Percentiles rank a stretch among this genome's conserved stretches.
Evolutionary conservation across 2,797 vertebrate genomes (phyloP).

Genomic region (Sarcoramphus papa): DNA sequence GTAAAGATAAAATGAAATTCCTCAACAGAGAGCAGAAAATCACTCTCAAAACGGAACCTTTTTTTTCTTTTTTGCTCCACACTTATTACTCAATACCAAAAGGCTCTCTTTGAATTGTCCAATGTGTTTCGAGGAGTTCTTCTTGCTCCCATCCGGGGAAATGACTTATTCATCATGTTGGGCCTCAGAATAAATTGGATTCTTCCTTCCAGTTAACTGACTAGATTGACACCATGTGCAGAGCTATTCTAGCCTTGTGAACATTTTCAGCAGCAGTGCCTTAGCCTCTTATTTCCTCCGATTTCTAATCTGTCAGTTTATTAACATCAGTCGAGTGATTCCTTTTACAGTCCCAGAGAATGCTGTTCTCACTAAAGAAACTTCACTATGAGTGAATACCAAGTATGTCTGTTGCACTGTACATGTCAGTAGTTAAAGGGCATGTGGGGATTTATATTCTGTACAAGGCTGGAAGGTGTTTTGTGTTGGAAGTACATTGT

Average conservation of each 20-base stretch:
- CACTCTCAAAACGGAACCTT: neutral
- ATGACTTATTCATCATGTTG: slow-evolving; percentile 32
- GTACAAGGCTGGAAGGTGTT: neutral
- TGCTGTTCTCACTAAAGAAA: neutral
- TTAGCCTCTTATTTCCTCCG: neutral
- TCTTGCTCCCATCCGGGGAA: neutral
- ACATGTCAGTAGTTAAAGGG: neutral
- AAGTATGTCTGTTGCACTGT: neutral
- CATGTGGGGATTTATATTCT: neutral
- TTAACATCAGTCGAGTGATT: neutral
- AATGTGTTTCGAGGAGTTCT: neutral
- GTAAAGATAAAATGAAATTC: slow-evolving; percentile 18
- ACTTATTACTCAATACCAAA: neutral
- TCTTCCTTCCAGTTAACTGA: slow-evolving; percentile 11
- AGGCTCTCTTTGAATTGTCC: slow-evolving; percentile 9
- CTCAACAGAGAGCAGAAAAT: neutral
- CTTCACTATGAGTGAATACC: neutral
- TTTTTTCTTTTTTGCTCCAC: neutral
- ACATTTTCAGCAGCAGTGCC: neutral
- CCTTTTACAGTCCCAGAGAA: neutral
- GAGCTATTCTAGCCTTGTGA: neutral
- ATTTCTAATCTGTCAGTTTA: slow-evolving; percentile 18
- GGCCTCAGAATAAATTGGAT: slow-evolving; percentile 36
- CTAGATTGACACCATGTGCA: neutral
- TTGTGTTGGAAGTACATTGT: neutral